Conservation (phyloP, 2,113 vertebrate species). For the Pipa parva region DNA sequence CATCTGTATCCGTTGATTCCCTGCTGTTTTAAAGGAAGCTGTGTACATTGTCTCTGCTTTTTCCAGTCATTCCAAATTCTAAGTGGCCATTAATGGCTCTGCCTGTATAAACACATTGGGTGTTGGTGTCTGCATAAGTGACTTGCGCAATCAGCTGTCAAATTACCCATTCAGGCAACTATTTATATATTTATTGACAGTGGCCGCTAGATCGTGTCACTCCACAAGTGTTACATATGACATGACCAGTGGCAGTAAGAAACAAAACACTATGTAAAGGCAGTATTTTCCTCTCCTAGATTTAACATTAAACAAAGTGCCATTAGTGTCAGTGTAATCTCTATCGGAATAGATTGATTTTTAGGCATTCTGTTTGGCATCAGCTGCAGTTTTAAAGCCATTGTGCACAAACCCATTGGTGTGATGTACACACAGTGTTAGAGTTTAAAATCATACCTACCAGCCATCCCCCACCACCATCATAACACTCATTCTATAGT, state of each 20-base stretch:
- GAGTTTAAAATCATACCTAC: no score
- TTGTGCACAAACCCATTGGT: no score
- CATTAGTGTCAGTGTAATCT: no score
- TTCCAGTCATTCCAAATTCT: conserved; percentile 19
- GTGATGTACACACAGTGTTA: no score
- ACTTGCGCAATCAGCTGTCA: conserved; percentile 8
- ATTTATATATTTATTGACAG: conserved; percentile 23
- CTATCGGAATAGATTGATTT: no score
- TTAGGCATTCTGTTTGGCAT: no score
- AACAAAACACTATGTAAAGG: no score
- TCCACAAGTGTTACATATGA: conserved; percentile 10
- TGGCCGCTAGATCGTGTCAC: neutral
- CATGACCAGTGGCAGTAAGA: conserved; percentile 2
- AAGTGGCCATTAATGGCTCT: conserved; percentile 30
- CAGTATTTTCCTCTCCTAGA: no score
- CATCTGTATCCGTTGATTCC: conserved; percentile 25
- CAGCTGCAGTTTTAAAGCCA: no score
- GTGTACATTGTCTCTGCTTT: conserved; percentile 13
- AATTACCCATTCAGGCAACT: conserved; percentile 6
- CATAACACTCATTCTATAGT: no score
- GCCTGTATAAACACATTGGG: conserved; percentile 36
- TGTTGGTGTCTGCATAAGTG: conserved; percentile 24
- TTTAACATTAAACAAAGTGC: no score
- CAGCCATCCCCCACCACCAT: no score
- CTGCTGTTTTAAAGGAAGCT: conserved; percentile 2